These are phyloP conservation scores for Pangasianodon gigas DNA, from an alignment of 2,113 vertebrate species.

Conservation along the genomic window DNA sequence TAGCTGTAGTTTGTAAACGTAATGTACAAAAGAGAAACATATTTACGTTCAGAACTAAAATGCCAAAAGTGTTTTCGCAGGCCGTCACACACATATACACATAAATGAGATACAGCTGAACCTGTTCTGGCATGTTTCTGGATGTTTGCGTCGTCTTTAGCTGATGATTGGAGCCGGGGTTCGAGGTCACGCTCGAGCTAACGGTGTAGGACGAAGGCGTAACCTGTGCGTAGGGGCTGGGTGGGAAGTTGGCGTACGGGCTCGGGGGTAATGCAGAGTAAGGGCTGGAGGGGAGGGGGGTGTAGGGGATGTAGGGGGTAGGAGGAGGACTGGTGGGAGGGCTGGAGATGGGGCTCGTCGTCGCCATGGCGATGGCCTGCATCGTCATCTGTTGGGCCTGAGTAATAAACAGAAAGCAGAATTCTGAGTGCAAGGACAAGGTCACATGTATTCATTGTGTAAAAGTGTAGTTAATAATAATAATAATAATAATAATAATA, in stretches of 20 bases:
- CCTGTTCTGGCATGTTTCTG: neutral
- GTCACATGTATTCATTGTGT: neutral
- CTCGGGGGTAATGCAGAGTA: conserved; percentile 55
- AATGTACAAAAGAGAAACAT: neutral
- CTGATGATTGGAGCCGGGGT: neutral
- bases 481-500: neutral
- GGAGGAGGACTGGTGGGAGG: conserved; percentile 51
- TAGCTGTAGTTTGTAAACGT: neutral
- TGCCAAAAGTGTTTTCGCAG: no score
- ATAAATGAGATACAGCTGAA: neutral
- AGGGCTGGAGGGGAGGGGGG: conserved; percentile 51
- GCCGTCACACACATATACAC: neutral
- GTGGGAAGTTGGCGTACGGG: conserved; percentile 61
- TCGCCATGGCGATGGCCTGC: conserved; percentile 76
- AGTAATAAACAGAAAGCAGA: neutral
- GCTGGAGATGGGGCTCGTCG: conserved; percentile 64
- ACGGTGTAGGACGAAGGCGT: conserved; percentile 67
- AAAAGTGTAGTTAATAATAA: neutral
- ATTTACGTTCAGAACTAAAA: neutral
- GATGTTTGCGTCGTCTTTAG: neutral
- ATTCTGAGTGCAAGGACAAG: neutral
- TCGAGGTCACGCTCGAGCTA: conserved; percentile 37
- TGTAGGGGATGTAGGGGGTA: conserved; percentile 26
- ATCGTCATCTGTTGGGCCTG: conserved; percentile 86
- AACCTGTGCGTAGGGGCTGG: conserved; percentile 67